phyloP scores from a whole-genome alignment of 2,797 vertebrate genomes.

The Anableps anableps region DNA sequence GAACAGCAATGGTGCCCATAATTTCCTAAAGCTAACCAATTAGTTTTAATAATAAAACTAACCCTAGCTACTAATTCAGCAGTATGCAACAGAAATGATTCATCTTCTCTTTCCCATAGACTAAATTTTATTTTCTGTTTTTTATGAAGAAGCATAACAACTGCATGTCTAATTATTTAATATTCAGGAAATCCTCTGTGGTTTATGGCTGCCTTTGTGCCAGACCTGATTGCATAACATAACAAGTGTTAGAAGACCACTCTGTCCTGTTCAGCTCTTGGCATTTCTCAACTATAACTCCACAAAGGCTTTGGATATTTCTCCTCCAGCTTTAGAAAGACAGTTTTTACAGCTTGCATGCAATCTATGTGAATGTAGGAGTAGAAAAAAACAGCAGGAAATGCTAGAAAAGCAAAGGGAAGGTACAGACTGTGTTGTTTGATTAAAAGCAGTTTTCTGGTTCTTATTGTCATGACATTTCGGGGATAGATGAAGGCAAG shows the following conservation, averaged over 20 bases:
- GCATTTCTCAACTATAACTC: constrained; percentile 40
- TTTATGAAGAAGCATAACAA: background rate
- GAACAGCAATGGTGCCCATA: background rate
- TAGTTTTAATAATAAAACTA: background rate
- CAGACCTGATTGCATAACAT: constrained; percentile 36
- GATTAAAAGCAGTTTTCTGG: constrained; percentile 74
- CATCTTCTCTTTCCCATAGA: background rate
- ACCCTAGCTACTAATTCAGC: background rate
- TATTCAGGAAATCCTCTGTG: constrained; percentile 1
- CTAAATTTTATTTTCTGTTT: background rate
- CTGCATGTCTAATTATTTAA: constrained; percentile 13
- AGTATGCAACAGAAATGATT: background rate
- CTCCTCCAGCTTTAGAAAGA: constrained; percentile 26
- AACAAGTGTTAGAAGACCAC: constrained; percentile 41
- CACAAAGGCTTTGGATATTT: constrained; percentile 36
- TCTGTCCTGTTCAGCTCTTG: constrained; percentile 14
- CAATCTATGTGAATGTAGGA: constrained; percentile 34
- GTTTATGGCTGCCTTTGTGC: constrained; percentile 9
- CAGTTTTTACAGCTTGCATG: constrained; percentile 33
- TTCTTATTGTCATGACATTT: constrained; percentile 62
- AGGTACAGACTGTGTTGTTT: constrained; percentile 54
- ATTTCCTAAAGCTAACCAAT: background rate
- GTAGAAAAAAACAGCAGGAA: constrained; percentile 45
- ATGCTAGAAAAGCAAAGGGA: constrained; percentile 36
- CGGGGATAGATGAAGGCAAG: constrained; percentile 61